A percentile compares a stretch with the other conserved stretches of the same genome.
phyloP scores from a whole-genome alignment of 64 coral and sea anemone genomes.

The Porites lutea region DNA sequence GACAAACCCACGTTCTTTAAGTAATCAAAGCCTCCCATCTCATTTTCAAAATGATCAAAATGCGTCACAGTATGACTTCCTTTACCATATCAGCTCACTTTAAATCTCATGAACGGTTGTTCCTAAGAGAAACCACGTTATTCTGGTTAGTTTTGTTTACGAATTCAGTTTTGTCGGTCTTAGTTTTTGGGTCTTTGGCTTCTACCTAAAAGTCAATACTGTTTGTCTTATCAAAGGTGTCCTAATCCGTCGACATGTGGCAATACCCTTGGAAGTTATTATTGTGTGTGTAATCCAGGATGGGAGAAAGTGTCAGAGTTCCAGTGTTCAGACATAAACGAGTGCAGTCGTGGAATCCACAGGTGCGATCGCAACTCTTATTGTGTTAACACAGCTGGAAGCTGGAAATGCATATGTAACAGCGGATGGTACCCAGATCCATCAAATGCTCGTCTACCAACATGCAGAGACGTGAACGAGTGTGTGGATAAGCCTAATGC shows the following conservation, averaged over 20 bases:
- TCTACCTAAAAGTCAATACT: no score
- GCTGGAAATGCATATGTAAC: conserved; percentile 75
- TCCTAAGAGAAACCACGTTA: no score
- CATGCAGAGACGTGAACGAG: conserved; percentile 72
- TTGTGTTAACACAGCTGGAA: conserved; percentile 71
- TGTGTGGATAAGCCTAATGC: conserved; percentile 65
- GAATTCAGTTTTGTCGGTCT: no score
- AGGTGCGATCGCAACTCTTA: conserved; percentile 61
- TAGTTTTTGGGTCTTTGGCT: no score
- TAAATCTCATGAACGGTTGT: no score
- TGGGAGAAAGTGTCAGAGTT: conserved; percentile 69
- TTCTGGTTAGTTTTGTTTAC: no score
- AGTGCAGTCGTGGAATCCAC: conserved; percentile 71
- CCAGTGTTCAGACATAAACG: conserved; percentile 61
- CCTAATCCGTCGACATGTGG: conserved; percentile 54
- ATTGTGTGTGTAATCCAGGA: conserved; percentile 55
- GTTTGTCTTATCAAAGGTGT: conserved; percentile 37
- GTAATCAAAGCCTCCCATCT: no score
- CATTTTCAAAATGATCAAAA: no score
- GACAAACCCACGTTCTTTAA: no score
- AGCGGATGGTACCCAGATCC: conserved; percentile 74
- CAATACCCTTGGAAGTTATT: conserved; percentile 65
- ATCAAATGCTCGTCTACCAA: conserved; percentile 52
- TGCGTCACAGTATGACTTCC: no score
- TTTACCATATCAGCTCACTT: no score